A percentile compares a stretch with the other conserved stretches of the same genome.
Evolutionary conservation across 35 echinoderm and acorn worm genomes (phyloP).

Genomic region (Lytechinus pictus): DNA sequence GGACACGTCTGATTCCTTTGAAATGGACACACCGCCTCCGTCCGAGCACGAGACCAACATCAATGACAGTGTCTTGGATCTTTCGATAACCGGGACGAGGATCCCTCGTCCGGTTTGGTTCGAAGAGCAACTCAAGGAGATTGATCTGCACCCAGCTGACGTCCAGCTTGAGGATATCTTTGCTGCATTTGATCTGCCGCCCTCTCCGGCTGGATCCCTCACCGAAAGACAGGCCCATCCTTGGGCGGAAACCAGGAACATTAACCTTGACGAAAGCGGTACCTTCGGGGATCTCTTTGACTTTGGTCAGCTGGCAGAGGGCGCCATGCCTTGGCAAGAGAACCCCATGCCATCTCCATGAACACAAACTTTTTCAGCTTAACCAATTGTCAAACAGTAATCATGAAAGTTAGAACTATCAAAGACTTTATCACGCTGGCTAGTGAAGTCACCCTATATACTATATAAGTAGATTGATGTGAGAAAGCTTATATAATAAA

Average conservation of each 20-base stretch:
- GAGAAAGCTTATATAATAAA: not conserved
- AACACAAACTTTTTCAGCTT: not conserved
- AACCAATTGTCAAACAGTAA: not conserved
- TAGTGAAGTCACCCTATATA: not conserved
- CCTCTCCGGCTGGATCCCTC: constrained; percentile 77
- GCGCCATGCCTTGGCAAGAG: constrained; percentile 66
- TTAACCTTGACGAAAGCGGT: constrained; percentile 53
- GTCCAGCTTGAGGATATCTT: constrained; percentile 78
- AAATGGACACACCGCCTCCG: constrained; percentile 73
- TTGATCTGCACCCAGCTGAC: constrained; percentile 41
- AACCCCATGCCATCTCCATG: constrained; percentile 55
- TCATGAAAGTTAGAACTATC: constrained; percentile 4
- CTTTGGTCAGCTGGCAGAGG: constrained; percentile 57
- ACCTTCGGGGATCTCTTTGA: constrained; percentile 78
- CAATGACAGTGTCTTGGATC: constrained; percentile 60
- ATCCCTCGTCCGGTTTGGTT: constrained; percentile 90
- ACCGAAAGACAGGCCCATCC: constrained; percentile 79
- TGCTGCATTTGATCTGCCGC: constrained; percentile 72
- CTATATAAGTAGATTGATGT: not conserved
- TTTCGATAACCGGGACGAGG: constrained; percentile 77
- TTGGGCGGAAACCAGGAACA: constrained; percentile 77
- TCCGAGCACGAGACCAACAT: constrained; percentile 62
- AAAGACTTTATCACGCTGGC: constrained; percentile 7
- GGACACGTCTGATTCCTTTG: constrained; percentile 36
- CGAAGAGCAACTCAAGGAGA: constrained; percentile 62